A percentile compares a stretch with the other conserved stretches of the same genome.
Conservation (phyloP, 1,140 invertebrate genomes). For the Drosophila kanapiae region DNA sequence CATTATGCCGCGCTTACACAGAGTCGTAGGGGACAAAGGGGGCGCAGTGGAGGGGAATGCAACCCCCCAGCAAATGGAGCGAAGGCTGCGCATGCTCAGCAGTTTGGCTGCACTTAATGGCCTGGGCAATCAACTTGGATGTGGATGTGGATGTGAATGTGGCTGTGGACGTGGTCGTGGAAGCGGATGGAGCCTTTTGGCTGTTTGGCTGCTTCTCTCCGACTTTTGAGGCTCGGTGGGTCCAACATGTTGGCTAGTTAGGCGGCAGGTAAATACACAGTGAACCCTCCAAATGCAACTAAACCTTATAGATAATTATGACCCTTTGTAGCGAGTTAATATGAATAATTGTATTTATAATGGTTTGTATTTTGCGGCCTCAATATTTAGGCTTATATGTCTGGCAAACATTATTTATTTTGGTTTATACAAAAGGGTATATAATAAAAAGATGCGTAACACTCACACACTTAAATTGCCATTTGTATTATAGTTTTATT, state of each 20-base stretch:
- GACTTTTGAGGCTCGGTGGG: slow-evolving; percentile 45
- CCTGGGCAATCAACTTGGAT: slow-evolving; percentile 74
- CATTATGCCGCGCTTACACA: slow-evolving; percentile 81
- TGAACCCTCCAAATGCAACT: neutral
- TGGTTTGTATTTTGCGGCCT: neutral
- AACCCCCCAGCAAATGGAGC: slow-evolving; percentile 51
- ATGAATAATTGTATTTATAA: neutral
- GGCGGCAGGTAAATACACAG: slow-evolving; percentile 50
- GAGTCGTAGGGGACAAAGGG: slow-evolving; percentile 14
- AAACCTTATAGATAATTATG: neutral
- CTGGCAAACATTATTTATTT: neutral
- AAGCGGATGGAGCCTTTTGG: slow-evolving; percentile 39
- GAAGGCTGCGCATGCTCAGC: slow-evolving; percentile 75
- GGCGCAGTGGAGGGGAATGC: neutral
- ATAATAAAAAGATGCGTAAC: neutral
- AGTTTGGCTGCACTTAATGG: slow-evolving; percentile 79
- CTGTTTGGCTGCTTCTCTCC: slow-evolving; percentile 14
- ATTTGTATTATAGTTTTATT: too few relatives aligned
- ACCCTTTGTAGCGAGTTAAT: neutral
- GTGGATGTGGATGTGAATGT: slow-evolving; percentile 21
- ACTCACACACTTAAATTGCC: too few relatives aligned
- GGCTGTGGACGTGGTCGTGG: slow-evolving; percentile 4
- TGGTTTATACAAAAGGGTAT: neutral
- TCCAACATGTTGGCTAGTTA: slow-evolving; percentile 74
- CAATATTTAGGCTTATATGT: too few relatives aligned